Evolutionary conservation across 2,113 vertebrate genomes (phyloP), one percentile per base, ranked within the genome.

Genomic region (Rhabdomys dilectus): DNA sequence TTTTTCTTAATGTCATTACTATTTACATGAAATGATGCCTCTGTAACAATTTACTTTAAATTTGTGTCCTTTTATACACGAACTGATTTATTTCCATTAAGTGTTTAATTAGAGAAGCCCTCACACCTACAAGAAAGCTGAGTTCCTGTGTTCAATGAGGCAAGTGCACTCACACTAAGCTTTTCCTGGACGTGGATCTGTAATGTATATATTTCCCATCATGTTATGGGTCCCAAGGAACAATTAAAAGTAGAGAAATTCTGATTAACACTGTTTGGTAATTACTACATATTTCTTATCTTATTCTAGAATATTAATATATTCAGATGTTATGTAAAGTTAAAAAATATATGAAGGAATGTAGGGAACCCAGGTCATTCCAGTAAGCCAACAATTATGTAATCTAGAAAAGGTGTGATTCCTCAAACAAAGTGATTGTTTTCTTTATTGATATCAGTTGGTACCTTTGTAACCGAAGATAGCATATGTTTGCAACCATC

Each of bases 191-290:
- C 22, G 45, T 15, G 15, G n/a, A 42, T 7, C 8, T 62, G 36
- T 21, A 75, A 39, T 75, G 42, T 4, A 12, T 11, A 88, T 29
- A 58, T 73, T 96, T 88, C 77, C 48, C 85, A 36, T 53, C 85
- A 29, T 90, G 58, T 81, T 64, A 58, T 11, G 4, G 36, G 72
- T 75, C 93, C 56, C 58, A 66, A 66, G 80, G 58, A 73, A 86
- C 64, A 72, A 93, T 45, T 94, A 91, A 91, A 91, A 96, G 78
- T 80, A 89, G 8, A 72, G 24, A 81, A 88, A 89, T 91, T 66
- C 36, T 80, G 17, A 84, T 12, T 68, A 62, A 85, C 81, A 0
- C 75, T 53, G 58, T 48, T 78, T 66, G 88, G 75, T 96, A 95
- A 73, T n/a, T 84, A 70, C 3, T 88, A 88, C 19, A 86, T 62